Percentiles rank a stretch among this genome's conserved stretches.
These are phyloP conservation scores for Suillia variegata DNA, from an alignment of 2,888 invertebrate species.

Conservation along the genomic window DNA sequence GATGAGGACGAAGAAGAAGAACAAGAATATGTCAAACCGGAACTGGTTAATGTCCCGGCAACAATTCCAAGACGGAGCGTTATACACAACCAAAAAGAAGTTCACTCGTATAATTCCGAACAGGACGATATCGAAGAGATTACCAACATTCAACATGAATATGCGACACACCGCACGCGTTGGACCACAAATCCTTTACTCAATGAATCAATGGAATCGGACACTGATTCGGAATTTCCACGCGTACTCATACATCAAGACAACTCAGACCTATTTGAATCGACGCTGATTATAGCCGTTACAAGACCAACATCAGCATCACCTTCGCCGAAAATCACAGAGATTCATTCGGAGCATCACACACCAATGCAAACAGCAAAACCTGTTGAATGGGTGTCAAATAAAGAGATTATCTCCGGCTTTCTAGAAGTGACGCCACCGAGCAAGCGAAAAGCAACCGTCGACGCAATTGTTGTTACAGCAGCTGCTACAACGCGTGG, in stretches of 20 bases:
- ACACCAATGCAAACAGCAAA: constrained; percentile 18
- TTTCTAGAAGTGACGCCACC: constrained; percentile 40
- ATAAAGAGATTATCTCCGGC: constrained; percentile 41
- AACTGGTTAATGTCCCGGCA: constrained; percentile 2
- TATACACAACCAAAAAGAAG: constrained; percentile 19
- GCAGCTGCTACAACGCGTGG: constrained; percentile 17
- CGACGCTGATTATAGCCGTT: constrained; percentile 53
- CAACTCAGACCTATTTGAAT: constrained; percentile 51
- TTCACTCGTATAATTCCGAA: constrained; percentile 22
- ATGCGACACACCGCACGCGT: constrained; percentile 14
- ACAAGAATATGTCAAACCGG: neutral
- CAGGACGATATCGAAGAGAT: constrained; percentile 31
- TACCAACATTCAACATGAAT: constrained; percentile 24
- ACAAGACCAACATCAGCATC: constrained; percentile 41
- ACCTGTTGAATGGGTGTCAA: constrained; percentile 44
- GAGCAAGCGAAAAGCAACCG: constrained; percentile 26
- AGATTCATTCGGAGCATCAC: constrained; percentile 24
- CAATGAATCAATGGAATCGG: constrained; percentile 38
- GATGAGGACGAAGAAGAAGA: constrained; percentile 21
- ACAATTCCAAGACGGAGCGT: neutral
- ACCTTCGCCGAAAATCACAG: constrained; percentile 29
- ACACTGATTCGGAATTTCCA: constrained; percentile 41
- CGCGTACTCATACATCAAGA: constrained; percentile 56
- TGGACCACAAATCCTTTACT: constrained; percentile 51
- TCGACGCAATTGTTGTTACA: constrained; percentile 26